Percentiles rank a stretch among this genome's conserved stretches.
phyloP scores from a whole-genome alignment of 2,888 invertebrate genomes.

The Junonia oenone region DNA sequence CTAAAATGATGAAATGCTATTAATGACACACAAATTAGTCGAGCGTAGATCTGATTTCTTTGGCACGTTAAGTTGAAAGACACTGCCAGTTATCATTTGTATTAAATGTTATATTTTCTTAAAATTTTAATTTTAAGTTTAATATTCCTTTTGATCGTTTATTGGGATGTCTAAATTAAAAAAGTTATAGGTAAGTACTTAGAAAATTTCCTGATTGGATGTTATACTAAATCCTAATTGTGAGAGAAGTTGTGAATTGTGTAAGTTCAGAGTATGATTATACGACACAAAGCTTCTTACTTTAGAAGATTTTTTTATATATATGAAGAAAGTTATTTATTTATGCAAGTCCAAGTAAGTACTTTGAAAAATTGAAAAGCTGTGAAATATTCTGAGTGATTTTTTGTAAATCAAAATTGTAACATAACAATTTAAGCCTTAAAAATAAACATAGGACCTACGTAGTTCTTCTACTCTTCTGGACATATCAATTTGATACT shows the following conservation, averaged over 20 bases:
- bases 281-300: background rate
- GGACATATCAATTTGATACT: slow-evolving; percentile 19
- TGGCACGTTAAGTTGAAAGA: slow-evolving; percentile 17
- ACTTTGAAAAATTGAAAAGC: too few relatives aligned
- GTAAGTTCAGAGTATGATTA: background rate
- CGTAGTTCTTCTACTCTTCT: background rate
- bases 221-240: too few relatives aligned
- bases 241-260: background rate
- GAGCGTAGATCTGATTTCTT: slow-evolving; percentile 4
- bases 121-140: background rate
- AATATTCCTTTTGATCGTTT: background rate
- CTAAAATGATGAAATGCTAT: slow-evolving; percentile 1
- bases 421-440: slow-evolving; percentile 5
- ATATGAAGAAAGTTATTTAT: too few relatives aligned
- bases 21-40: background rate
- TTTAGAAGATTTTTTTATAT: too few relatives aligned
- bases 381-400: too few relatives aligned
- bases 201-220: too few relatives aligned
- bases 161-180: background rate
- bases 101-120: background rate
- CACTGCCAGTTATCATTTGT: slow-evolving; percentile 22
- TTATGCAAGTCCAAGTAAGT: too few relatives aligned
- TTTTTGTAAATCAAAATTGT: too few relatives aligned
- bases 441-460: background rate
- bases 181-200: too few relatives aligned